phyloP scores from a whole-genome alignment of 2,888 invertebrate species.

The Eucera pruinosa region DNA sequence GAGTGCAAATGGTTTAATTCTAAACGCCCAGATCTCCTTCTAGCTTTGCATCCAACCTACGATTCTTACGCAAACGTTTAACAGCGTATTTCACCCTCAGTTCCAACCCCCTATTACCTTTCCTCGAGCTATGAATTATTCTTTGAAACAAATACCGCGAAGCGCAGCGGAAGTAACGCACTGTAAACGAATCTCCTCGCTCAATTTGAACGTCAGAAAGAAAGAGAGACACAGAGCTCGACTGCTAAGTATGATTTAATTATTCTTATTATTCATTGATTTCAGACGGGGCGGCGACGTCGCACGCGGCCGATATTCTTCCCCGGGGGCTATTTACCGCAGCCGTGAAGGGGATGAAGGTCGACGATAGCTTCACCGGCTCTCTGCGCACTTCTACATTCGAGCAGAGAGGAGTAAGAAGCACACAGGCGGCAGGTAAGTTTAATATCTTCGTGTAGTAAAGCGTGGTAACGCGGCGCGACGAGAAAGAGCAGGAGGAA shows the following conservation, averaged over 20 bases:
- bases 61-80: conserved; percentile 14
- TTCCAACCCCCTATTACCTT: not conserved
- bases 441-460: conserved; percentile 76
- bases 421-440: conserved; percentile 61
- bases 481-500: conserved; percentile 56
- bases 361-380: conserved; percentile 26
- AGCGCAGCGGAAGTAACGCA: conserved; percentile 5
- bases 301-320: conserved; percentile 44
- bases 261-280: conserved; percentile 56
- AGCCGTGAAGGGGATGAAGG: conserved; percentile 29
- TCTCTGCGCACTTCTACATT: conserved; percentile 14
- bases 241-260: conserved; percentile 29
- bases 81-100: not conserved
- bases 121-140: not conserved
- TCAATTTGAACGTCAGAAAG: not conserved
- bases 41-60: not conserved
- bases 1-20: too few relatives aligned
- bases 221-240: not conserved
- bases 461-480: conserved; percentile 57
- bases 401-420: conserved; percentile 2
- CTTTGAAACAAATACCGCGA: not conserved
- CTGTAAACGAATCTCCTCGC: not conserved
- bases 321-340: conserved; percentile 50
- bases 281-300: conserved; percentile 44
- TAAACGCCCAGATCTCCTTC: too few relatives aligned